Evolutionary conservation across 2,113 vertebrate species (phyloP).

Genomic region (Hiodon tergisus): DNA sequence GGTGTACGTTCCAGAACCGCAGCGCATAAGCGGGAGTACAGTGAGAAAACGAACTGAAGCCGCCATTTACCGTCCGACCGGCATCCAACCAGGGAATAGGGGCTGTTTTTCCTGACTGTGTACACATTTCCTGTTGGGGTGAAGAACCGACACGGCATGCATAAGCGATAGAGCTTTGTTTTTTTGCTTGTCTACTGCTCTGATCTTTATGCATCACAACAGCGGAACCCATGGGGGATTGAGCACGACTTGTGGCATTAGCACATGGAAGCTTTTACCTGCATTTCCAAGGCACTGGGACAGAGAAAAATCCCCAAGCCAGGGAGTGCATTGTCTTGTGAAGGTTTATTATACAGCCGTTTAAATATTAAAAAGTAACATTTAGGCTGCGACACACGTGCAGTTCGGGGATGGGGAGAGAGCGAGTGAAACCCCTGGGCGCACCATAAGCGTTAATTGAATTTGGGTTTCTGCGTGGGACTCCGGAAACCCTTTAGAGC

Average conservation of each 20-base stretch:
- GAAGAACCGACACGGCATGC: too few species aligned
- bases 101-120: too few species aligned
- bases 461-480: constrained; percentile 6
- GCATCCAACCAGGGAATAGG: too few species aligned
- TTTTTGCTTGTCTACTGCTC: constrained; percentile 19
- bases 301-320: constrained; percentile 34
- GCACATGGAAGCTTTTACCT: constrained; percentile 30
- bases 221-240: constrained; percentile 7
- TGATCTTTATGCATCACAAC: constrained; percentile 27
- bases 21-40: too few species aligned
- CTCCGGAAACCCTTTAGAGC: background rate
- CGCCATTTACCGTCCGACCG: too few species aligned
- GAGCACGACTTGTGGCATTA: constrained; percentile 9
- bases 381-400: constrained; percentile 59
- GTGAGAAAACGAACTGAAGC: too few species aligned
- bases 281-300: constrained; percentile 1
- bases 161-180: background rate
- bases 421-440: constrained; percentile 13
- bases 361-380: constrained; percentile 62
- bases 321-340: constrained; percentile 54
- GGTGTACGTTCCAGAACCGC: too few species aligned
- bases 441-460: background rate
- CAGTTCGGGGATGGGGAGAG: constrained; percentile 53
- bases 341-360: constrained; percentile 62
- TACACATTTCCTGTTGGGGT: too few species aligned